Base-by-base conservation (phyloP, 1,140 invertebrate species). In the Drosophila ohnishii region DNA sequence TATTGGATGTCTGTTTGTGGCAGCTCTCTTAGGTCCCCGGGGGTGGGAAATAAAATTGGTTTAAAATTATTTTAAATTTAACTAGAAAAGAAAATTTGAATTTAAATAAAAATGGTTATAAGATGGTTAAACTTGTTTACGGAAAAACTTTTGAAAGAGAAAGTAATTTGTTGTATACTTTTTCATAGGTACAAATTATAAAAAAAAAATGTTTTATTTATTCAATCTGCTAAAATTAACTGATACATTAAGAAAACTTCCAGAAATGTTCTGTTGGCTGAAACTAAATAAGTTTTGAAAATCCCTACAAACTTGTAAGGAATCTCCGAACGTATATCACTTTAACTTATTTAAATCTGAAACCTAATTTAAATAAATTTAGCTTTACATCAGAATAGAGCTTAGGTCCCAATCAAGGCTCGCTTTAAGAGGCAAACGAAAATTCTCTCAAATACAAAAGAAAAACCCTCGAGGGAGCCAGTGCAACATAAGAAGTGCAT, bases 401-500 rank as follows among this genome's bases (percentile, higher is more conserved):
- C n/a, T n/a, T n/a, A n/a, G n/a, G n/a, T n/a, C 5, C 30, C 16
- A 64, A 47, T 22, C 7, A 42, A 50, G 30, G n/a, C 50, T 25
- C 16, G 35, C 5, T 48, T 2, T 25, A 22, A 8, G 35, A 35
- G 57, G 25, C 48, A 19, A 39, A 22, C n/a, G 2, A 53, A 57
- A 65, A 22, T 10, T 28, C 19, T 14, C 8, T 25, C 34, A 74
- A 65, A 7, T 10, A 13, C 14, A 10, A 30, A n/a, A 44, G 14
- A 44, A 59, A 35, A 59, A 35, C 13, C 30, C 11, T 30, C 11
- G 1, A 2, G 5, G 59, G 2, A 67, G 37, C 22, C 28, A 70
- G 63, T 82, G 67, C 75, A 87, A 73, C 76, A 61, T 76, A 55
- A 76, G 71, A 75, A 79, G 45, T 87, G 83, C 83, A 87, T 55